Percentiles rank a stretch among this genome's conserved stretches.
Conservation (phyloP, 2,888 invertebrate species). For the Morinoia aosen region DNA sequence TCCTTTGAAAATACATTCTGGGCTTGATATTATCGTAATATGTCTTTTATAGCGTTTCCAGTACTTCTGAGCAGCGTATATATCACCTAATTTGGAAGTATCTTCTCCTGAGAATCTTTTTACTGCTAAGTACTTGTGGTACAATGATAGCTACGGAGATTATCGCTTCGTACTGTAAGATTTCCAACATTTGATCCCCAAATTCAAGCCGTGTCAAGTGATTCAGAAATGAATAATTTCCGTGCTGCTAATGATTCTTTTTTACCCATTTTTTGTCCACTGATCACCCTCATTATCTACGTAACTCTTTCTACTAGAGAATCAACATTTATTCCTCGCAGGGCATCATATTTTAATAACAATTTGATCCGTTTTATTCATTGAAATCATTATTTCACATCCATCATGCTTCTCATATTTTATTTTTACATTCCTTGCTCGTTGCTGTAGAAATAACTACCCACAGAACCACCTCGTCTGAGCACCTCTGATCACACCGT, state of each 20-base stretch:
- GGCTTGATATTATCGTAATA: too few relatives aligned
- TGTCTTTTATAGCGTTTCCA: too few relatives aligned
- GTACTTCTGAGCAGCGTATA: too few relatives aligned
- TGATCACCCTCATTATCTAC: background rate
- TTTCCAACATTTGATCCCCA: background rate
- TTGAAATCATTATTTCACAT: too few relatives aligned
- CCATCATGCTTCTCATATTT: too few relatives aligned
- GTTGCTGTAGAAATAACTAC: background rate
- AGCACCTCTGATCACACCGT: slow-evolving; percentile 71
- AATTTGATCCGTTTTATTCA: too few relatives aligned
- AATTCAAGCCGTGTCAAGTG: background rate
- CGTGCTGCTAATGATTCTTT: background rate
- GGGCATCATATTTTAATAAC: too few relatives aligned
- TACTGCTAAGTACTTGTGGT: background rate
- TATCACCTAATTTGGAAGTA: background rate
- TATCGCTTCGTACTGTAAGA: background rate
- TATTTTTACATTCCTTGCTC: background rate
- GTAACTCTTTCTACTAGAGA: background rate
- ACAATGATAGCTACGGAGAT: background rate
- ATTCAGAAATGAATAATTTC: background rate
- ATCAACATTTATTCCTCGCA: background rate
- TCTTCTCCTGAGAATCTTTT: background rate
- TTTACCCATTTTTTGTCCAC: background rate
- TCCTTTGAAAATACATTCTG: too few relatives aligned
- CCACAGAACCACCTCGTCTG: slow-evolving; percentile 65